Evolutionary conservation across 64 coral and sea anemone species (phyloP), one percentile per base, ranked within the genome.

Genomic region (Pocillopora verrucosa): DNA sequence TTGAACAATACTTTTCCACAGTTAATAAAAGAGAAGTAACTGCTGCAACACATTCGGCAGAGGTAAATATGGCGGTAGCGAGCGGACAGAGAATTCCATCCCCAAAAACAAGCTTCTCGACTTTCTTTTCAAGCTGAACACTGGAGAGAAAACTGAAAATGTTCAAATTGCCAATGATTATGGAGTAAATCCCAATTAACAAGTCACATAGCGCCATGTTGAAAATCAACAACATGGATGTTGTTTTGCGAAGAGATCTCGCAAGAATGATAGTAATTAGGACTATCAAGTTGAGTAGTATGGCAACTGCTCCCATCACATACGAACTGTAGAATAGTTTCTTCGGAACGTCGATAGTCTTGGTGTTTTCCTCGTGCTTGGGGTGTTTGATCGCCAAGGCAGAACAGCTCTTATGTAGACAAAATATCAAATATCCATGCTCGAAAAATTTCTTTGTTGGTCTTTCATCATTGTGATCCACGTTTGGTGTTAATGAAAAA

Each of bases 181-280:
- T 51, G 22, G 81, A 72, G 56, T 92, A 92, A 20, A 92, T 76
- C 16, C 90, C 90, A 11, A 78, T 56, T 16, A 90, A 59, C 9
- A 90, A 10, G 34, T 90, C 88, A 36, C 88, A 90, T 1, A 90
- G 16, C 1, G 88, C 90, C 90, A 92, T 92, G 74, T 92, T 92
- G 5, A 61, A 25, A 30, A 92, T 92, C 1, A 92, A 73, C 3
- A 86, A 74, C 90, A 92, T 87, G 5, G 90, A 86, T 61, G 83
- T 92, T 35, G 76, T 60, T 36, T 78, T 67, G 25, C 90, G 90
- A 75, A 92, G 83, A 6, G 72, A 58, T 20, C 73, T 78, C 11
- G 90, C 76, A 9, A 61, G 86, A 20, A 92, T 6, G 58, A 86
- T 56, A 0, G 84, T 92, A 1, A 87, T n/a, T 16, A 92, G 67